Evolutionary conservation across 1,140 invertebrate genomes (phyloP), one percentile per base, ranked within the genome.

Genomic region (Saccostrea cuccullata): DNA sequence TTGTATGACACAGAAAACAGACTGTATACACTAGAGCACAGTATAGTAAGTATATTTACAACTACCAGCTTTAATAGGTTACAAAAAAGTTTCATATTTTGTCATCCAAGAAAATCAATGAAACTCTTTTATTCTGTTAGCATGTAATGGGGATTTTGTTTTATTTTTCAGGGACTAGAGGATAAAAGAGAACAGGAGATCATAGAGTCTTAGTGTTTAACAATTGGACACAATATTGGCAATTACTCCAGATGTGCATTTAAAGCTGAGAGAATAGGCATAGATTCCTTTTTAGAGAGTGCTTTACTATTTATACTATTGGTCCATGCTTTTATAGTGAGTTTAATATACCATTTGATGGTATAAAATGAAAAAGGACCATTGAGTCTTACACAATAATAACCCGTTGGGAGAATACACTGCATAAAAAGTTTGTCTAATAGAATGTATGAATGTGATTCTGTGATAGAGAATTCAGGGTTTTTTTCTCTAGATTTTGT

Each of bases 1-100:
- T 88, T 94, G 55, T 92, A 89, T 86, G 89, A 93, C 23, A 88
- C 89, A 23, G 89, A 91, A 56, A 91, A 91, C 84, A 90, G 91
- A 89, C 73, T 93, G 9, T 89, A 90, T 36, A 91, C 92, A 13
- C 26, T 93, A 36, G 88, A 92, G 87, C 91, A 91, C 87, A 92
- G 89, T 84, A 86, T 92, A 88, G 91, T 91, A 86, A 89, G 87
- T 87, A 47, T 47, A 36, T 36, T 36, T 36, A 36, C 30, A 36
- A 36, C 30, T 36, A 36, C 2, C 30, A 36, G 30, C n/a, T n/a
- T 36, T 36, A 36, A n/a, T n/a, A 36, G 47, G 47, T 47, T 47
- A 47, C 47, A 47, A 47, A 47, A 47, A 6, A 47, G 47, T 47
- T 47, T 47, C 9, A 47, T 47, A 47, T 47, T 47, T 47, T 47